Evolutionary conservation across 2,113 vertebrate genomes (phyloP).

Genomic region (Vulpes vulpes): DNA sequence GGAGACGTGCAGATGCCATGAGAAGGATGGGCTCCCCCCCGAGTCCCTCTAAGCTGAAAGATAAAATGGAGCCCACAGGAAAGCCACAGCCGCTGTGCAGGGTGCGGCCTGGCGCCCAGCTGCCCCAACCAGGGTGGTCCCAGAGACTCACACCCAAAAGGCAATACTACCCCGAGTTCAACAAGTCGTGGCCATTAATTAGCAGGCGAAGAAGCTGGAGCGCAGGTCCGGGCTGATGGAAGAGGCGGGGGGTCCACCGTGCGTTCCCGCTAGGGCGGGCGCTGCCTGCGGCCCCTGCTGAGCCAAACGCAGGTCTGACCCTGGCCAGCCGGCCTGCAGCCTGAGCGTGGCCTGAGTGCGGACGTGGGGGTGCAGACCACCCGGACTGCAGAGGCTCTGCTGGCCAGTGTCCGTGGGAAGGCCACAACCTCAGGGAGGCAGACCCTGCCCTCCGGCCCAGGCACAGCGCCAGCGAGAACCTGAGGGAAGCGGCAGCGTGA

Average conservation of each 20-base stretch:
- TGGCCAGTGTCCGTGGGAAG: not conserved
- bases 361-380: not conserved
- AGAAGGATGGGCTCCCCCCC: too few relatives aligned
- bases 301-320: not conserved
- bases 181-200: not conserved
- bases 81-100: too few relatives aligned
- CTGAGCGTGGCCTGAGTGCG: not conserved
- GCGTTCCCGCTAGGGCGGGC: too few relatives aligned
- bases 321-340: not conserved
- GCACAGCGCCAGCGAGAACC: not conserved
- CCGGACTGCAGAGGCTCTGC: too few relatives aligned
- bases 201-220: not conserved
- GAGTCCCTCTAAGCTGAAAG: not conserved
- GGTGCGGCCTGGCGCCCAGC: not conserved
- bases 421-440: too few relatives aligned
- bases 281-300: not conserved
- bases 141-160: not conserved
- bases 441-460: too few relatives aligned
- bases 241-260: not conserved
- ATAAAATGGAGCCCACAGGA: rapidly evolving
- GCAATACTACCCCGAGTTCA: not conserved
- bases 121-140: not conserved
- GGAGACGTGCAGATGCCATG: not conserved
- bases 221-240: not conserved
- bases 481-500: constrained; percentile 73